Evolutionary conservation across 2,888 invertebrate species (phyloP).

Genomic region (Meta bourneti): DNA sequence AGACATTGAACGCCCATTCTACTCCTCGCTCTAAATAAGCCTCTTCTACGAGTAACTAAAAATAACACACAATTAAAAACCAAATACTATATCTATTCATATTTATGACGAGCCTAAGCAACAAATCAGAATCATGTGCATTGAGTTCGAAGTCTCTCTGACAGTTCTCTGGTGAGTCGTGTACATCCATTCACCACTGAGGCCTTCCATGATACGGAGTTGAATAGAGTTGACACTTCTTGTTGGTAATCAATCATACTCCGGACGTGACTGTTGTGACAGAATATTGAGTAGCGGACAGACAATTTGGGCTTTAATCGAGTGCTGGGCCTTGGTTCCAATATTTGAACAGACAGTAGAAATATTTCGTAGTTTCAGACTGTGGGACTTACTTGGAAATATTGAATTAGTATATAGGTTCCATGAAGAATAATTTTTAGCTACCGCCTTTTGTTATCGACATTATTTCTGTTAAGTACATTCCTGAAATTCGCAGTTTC

Average conservation of each 20-base stretch:
- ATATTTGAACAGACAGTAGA: neutral
- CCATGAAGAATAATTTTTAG: too few species aligned
- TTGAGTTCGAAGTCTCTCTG: neutral
- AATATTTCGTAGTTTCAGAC: too few species aligned
- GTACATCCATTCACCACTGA: neutral
- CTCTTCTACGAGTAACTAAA: neutral
- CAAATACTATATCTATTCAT: neutral
- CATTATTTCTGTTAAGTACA: too few species aligned
- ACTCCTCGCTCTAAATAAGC: too few species aligned
- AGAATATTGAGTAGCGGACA: slow-evolving; percentile 10
- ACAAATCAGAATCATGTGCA: neutral
- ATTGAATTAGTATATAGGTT: neutral
- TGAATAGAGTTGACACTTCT: slow-evolving; percentile 11
- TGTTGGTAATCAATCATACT: slow-evolving; percentile 6
- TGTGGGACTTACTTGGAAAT: neutral
- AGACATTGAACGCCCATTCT: too few species aligned
- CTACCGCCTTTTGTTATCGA: neutral
- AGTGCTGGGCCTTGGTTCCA: neutral
- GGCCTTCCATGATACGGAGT: neutral
- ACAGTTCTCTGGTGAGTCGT: neutral
- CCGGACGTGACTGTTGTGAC: neutral
- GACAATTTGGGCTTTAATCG: neutral
- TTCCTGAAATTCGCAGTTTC: too few species aligned
- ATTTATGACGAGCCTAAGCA: neutral
- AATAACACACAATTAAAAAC: neutral